These are phyloP conservation scores for Nibea coibor DNA, from an alignment of 2,113 vertebrate species.

Conservation along the genomic window DNA sequence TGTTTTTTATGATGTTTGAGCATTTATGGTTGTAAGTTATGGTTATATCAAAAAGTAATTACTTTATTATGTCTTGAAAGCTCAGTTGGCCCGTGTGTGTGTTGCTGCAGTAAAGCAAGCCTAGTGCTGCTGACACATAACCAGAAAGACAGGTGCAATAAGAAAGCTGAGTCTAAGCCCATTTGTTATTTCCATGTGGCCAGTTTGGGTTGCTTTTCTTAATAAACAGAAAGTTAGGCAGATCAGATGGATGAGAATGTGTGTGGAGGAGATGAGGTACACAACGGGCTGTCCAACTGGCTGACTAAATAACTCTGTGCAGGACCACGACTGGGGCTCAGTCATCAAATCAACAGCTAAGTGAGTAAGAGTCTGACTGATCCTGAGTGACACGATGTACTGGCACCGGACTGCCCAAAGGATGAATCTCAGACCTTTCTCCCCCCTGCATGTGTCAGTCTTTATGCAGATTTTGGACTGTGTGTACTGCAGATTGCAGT, in stretches of 20 bases:
- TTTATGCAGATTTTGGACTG: slow-evolving; percentile 53
- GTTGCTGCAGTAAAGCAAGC: neutral
- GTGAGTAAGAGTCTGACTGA: slow-evolving; percentile 72
- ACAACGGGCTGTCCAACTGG: slow-evolving; percentile 58
- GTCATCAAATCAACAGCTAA: slow-evolving; percentile 66
- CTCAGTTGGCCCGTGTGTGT: neutral
- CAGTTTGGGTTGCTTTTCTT: slow-evolving; percentile 34
- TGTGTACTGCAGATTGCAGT: slow-evolving; percentile 36
- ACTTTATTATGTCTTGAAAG: slow-evolving; percentile 8
- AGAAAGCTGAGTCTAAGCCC: neutral
- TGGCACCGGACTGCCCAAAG: slow-evolving; percentile 45
- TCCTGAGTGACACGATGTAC: slow-evolving; percentile 71
- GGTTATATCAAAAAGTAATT: slow-evolving; percentile 13
- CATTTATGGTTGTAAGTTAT: slow-evolving; percentile 31
- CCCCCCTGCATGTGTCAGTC: slow-evolving; percentile 39
- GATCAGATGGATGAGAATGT: slow-evolving; percentile 48
- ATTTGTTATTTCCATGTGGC: slow-evolving; percentile 43
- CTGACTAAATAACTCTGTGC: slow-evolving; percentile 62
- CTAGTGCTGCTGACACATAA: slow-evolving; percentile 13
- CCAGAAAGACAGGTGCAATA: neutral
- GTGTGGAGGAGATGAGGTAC: slow-evolving; percentile 46
- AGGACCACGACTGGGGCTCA: slow-evolving; percentile 40
- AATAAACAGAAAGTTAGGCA: slow-evolving; percentile 47
- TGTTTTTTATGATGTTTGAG: slow-evolving; percentile 27
- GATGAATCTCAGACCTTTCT: slow-evolving; percentile 63